Conservation (phyloP, 2,797 vertebrate species). For the Pteronotus mesoamericanus region DNA sequence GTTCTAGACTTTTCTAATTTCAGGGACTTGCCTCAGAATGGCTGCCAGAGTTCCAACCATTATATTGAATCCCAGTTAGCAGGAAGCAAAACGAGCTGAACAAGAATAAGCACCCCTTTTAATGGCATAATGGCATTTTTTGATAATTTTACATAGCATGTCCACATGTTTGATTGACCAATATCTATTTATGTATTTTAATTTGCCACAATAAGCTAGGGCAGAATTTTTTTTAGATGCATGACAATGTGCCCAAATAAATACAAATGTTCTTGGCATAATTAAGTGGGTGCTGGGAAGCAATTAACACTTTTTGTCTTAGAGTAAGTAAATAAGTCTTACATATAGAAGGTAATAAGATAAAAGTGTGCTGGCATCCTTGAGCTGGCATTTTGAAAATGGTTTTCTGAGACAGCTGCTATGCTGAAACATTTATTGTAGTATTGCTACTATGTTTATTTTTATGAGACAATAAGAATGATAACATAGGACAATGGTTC, state of each 20-base stretch:
- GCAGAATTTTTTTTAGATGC: neutral
- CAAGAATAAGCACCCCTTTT: neutral
- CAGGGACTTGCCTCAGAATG: neutral
- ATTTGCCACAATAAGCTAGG: neutral
- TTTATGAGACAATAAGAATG: neutral
- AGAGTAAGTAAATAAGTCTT: neutral
- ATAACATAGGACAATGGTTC: neutral
- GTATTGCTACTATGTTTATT: neutral
- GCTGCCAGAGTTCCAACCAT: neutral
- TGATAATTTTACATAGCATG: neutral
- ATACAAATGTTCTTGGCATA: neutral
- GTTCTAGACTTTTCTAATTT: neutral
- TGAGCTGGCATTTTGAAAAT: neutral
- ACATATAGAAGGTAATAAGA: neutral
- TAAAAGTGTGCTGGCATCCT: neutral
- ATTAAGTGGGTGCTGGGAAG: neutral
- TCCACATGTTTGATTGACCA: neutral
- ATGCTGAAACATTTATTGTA: neutral
- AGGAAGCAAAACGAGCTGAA: neutral
- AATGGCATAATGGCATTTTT: neutral
- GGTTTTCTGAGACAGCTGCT: neutral
- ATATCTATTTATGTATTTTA: neutral
- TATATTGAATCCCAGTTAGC: neutral
- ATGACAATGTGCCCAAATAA: neutral
- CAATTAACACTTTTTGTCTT: neutral